Base-by-base conservation (phyloP, 2,797 vertebrate species). In the Poeciliopsis gracilis region DNA sequence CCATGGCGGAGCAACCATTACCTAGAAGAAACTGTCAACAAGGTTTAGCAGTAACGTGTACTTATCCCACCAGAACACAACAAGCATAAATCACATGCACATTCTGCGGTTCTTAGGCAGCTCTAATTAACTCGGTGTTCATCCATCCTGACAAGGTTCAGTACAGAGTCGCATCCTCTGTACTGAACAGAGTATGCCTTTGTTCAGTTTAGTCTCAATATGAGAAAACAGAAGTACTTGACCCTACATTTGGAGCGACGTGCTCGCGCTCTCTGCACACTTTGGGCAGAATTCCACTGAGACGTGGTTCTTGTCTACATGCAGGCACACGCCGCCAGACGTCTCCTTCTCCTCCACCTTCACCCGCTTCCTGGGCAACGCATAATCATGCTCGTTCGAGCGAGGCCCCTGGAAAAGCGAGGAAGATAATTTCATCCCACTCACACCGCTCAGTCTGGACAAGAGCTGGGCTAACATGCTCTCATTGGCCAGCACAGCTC, bases 11-110 rank as follows among this genome's bases (percentile, higher is more conserved):
- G 95, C 97, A 97, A 97, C 95, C 97, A 90, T 85, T 88, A 99
- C 97, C 98, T 99, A 98, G 97, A 97, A 99, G 95, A 99, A 99
- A 99, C 98, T 99, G 97, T 97, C 97, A 97, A 98, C 97, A 99
- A 95, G 92, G 96, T 98, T 99, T 99, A 99, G 97, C 97, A 99
- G 97, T 97, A 98, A 98, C 94, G 96, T 96, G 97, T 96, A 96
- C 94, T 82, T 85, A 90, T 92, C 81, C 76, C 91, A 93, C 77
- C 78, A 92, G 80, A 13, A 92, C 76, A 92, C 70, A 91, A 72
- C 89, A 45, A 91, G 63, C 49, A 91, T 69, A 90, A 61, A 77
- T 28, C 18, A 85, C 94, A 96, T 94, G 93, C 94, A 94, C 88
- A 93, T 84, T 92, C 81, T 88, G 84, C 87, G 86, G 77, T 83